phyloP scores from a whole-genome alignment of 2,888 invertebrate species.

The Parnassius mnemosyne region DNA sequence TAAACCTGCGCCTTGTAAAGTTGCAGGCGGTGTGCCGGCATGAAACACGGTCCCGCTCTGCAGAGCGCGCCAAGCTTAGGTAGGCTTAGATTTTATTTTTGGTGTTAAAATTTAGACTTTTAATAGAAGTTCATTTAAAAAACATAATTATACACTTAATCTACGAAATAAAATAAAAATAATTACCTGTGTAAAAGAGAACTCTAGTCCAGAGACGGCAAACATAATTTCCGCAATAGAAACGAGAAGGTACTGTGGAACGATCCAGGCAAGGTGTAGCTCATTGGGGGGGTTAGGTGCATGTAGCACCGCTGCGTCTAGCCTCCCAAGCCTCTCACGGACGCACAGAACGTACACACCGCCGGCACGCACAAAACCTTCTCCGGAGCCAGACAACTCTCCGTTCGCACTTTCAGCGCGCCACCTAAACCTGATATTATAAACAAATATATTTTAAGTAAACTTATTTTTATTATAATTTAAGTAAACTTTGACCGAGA shows the following conservation, averaged over 20 bases:
- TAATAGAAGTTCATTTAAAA: too few relatives aligned
- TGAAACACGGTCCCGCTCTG: too few relatives aligned
- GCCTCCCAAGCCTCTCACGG: conserved; percentile 70
- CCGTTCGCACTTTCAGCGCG: conserved; percentile 54
- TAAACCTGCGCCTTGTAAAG: too few relatives aligned
- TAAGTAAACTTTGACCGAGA: too few relatives aligned
- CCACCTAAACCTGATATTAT: conserved; percentile 56
- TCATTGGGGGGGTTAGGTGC: conserved; percentile 83
- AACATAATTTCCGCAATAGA: conserved; percentile 91
- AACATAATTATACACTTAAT: too few relatives aligned
- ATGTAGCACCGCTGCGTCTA: conserved; percentile 79
- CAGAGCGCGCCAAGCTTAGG: too few relatives aligned
- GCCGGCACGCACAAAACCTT: conserved; percentile 58
- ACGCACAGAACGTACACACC: conserved; percentile 81
- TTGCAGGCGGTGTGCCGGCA: too few relatives aligned
- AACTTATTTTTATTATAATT: too few relatives aligned
- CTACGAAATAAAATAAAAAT: too few relatives aligned
- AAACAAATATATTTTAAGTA: too few relatives aligned
- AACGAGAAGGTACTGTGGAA: conserved; percentile 90
- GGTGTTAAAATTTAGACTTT: too few relatives aligned
- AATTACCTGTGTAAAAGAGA: conserved; percentile 88
- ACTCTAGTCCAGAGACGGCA: conserved; percentile 90
- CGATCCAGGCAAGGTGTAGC: conserved; percentile 85
- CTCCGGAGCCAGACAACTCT: conserved; percentile 57
- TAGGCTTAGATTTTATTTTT: too few relatives aligned